phyloP scores from a whole-genome alignment of 2,113 vertebrate species.

The Oreochromis spilurus region DNA sequence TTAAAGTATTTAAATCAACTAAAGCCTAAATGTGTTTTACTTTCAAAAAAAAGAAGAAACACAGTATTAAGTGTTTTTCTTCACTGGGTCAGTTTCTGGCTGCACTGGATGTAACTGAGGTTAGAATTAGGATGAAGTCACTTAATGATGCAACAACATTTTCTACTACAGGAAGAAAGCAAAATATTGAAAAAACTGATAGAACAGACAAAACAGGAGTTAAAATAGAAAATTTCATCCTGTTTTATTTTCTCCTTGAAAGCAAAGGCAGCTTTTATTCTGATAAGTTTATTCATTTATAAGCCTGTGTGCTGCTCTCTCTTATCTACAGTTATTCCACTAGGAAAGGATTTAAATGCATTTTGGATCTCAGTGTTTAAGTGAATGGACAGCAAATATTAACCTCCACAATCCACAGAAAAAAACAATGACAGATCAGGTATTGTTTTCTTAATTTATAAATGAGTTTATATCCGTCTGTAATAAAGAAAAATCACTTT shows the following conservation, averaged over 20 bases:
- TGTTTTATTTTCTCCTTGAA: not conserved
- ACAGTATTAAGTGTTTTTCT: not conserved
- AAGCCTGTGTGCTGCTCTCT: not conserved
- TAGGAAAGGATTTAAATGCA: fast-evolving
- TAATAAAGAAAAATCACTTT: not conserved
- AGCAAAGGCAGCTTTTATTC: not conserved
- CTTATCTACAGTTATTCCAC: not conserved
- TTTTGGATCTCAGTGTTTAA: not conserved
- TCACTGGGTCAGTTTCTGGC: not conserved
- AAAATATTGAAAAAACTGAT: not conserved
- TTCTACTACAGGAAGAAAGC: fast-evolving
- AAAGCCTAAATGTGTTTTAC: not conserved
- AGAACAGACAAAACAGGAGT: fast-evolving
- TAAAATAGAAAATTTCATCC: not conserved
- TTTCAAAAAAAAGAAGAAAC: not conserved
- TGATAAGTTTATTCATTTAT: not conserved
- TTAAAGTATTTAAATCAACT: not conserved
- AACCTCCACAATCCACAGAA: not conserved
- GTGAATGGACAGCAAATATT: not conserved
- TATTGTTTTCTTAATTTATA: not conserved
- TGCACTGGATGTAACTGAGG: not conserved
- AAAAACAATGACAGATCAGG: not conserved
- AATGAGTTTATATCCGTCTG: fast-evolving
- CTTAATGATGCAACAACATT: fast-evolving
- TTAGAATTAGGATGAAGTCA: fast-evolving